A percentile compares a stretch with the other conserved stretches of the same genome.
phyloP scores from a whole-genome alignment of 2,888 invertebrate species.

The Rhagonycha lutea region DNA sequence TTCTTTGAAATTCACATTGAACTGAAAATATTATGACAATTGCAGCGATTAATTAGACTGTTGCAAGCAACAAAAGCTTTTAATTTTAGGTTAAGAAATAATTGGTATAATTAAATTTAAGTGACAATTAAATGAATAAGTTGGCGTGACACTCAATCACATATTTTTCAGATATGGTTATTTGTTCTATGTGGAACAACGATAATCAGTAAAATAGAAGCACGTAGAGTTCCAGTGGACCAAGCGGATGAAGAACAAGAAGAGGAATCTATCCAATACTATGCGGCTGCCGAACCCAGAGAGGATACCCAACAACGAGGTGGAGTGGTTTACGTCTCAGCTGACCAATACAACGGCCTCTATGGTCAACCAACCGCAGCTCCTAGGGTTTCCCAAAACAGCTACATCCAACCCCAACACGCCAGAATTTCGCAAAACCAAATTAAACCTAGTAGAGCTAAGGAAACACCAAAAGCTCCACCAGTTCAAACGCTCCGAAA shows the following conservation, averaged over 20 bases:
- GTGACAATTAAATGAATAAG: background rate
- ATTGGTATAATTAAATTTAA: background rate
- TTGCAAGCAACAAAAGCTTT: background rate
- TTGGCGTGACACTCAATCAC: background rate
- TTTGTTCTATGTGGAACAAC: constrained; percentile 42
- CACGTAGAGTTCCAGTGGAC: constrained; percentile 59
- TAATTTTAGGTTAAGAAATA: background rate
- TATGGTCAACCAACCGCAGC: constrained; percentile 55
- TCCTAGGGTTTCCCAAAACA: constrained; percentile 43
- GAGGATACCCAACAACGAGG: constrained; percentile 47
- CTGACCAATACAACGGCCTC: constrained; percentile 56
- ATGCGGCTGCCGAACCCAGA: constrained; percentile 55
- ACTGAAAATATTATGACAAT: background rate
- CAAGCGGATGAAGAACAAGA: constrained; percentile 55
- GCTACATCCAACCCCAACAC: constrained; percentile 38
- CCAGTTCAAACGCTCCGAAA: constrained; percentile 83
- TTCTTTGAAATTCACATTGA: background rate
- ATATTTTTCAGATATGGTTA: constrained; percentile 40
- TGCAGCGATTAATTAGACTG: background rate
- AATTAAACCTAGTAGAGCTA: constrained; percentile 49
- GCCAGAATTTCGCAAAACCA: constrained; percentile 16
- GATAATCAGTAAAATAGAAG: constrained; percentile 45
- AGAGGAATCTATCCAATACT: constrained; percentile 54
- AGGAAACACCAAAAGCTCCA: constrained; percentile 66
- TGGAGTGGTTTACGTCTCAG: constrained; percentile 52